Evolutionary conservation across 23 tunicate genomes (phyloP), one percentile per base, ranked within the genome.

Genomic region (Clavelina lepadiformis): DNA sequence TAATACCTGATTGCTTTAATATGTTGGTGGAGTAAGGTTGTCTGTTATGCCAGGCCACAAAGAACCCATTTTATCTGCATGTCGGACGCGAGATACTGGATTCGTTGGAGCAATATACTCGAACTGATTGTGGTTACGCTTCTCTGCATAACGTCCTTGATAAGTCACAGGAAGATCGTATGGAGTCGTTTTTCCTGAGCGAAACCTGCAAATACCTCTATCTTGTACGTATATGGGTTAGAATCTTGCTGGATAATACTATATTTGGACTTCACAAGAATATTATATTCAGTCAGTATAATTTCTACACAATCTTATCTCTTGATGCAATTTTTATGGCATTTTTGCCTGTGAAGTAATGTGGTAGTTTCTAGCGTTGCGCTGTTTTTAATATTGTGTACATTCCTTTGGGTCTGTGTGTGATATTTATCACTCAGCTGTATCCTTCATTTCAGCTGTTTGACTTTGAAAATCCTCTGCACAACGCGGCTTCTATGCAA

Each of bases 161-260:
- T 56, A 83, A 84, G 53, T 56, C 98, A 6, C 93, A 82, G 50
- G 98, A 92, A 33, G 98, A 92, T 65, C 56, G 98, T 67, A 92
- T 92, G 98, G 98, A 92, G 49, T 83, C 93, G n/a, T 92, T 92
- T 61, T 92, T 92, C 50, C 82, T 92, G 51, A 83, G 92, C 72
- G 98, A 92, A 59, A 92, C 98, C 8, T 83, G 86, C 86, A 92
- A 92, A 62, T 92, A 92, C 58, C 45, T 92, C 1, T 92, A 77
- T 47, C 28, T 92, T 81, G 91, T 83, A 65, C 56, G 83, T 54
- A 33, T 19, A 15, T 28, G 3, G 38, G n/a, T n/a, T n/a, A n/a
- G n/a, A n/a, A n/a, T n/a, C n/a, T n/a, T n/a, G n/a, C n/a, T n/a
- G n/a, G n/a, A n/a, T n/a, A n/a, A n/a, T n/a, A n/a, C n/a, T n/a